phyloP scores from a whole-genome alignment of 2,113 vertebrate species.

The Alectura lathami region DNA sequence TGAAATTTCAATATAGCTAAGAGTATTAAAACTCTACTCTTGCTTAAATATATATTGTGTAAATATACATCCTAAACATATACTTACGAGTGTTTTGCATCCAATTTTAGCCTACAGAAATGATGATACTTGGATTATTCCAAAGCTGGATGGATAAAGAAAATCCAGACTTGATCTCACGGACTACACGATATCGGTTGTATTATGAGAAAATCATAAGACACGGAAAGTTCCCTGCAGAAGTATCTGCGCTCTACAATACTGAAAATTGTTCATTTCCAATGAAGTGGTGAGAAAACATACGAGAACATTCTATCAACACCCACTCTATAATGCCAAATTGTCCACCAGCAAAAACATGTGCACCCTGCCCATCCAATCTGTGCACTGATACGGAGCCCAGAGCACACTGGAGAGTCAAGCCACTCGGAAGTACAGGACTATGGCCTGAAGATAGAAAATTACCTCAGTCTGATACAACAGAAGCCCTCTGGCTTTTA shows the following conservation, averaged over 20 bases:
- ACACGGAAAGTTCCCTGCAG: not conserved
- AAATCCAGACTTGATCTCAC: not conserved
- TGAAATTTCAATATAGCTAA: not conserved
- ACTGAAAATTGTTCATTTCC: not conserved
- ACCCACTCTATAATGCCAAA: not conserved
- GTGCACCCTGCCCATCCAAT: rapidly evolving
- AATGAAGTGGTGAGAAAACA: not conserved
- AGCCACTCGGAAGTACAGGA: not conserved
- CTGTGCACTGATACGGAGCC: not conserved
- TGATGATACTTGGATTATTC: not conserved
- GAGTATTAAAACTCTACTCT: not conserved
- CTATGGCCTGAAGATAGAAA: not conserved
- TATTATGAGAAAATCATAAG: not conserved
- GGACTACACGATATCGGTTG: not conserved
- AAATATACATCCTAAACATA: not conserved
- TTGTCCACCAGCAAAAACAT: not conserved
- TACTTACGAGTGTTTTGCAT: not conserved
- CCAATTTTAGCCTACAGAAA: not conserved
- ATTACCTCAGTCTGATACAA: not conserved
- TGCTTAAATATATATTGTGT: not conserved
- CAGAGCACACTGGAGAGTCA: not conserved
- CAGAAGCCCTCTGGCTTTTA: not conserved
- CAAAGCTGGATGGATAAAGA: not conserved
- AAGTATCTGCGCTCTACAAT: not conserved
- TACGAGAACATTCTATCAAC: not conserved